Base-by-base conservation (phyloP, 1,140 invertebrate genomes). In the Tribolium castaneum region DNA sequence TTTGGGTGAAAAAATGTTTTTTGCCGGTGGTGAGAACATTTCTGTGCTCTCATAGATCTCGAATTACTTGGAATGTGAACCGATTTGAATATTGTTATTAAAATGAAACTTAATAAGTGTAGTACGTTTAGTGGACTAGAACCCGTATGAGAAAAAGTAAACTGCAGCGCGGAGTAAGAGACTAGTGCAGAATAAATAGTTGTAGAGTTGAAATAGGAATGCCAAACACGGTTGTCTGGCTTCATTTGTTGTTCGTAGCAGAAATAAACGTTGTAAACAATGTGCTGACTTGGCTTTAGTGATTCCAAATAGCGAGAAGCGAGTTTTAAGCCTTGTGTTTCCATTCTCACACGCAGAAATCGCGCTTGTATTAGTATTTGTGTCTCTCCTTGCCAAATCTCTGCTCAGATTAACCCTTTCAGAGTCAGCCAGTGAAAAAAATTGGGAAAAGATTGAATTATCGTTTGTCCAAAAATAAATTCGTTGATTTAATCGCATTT, bases 211-310 rank as follows among this genome's bases (percentile, higher is more conserved):
- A 66, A 66, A 66, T 66, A 66, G 59, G 49, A 78, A 78, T 75
- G 71, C 71, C 13, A 75, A 75, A 70, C 77, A 74, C 77, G 77
- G 54, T 70, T 74, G 76, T 74, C 77, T 75, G 71, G 59, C 70
- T 75, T 78, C 77, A 78, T 78, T 78, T 78, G 71, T 78, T 78
- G 54, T 78, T 78, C 19, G 14, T 75, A 52, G 77, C 49, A 52
- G 77, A 78, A 74, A 75, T 78, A 78, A 78, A 78, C 56, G 71
- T 78, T 73, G 77, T 78, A 78, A 78, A 78, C 77, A 78, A 73
- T 78, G 77, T 78, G 77, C 77, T 78, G 77, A 78, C 54, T 78
- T 25, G 56, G 51, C 56, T 66, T 75, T 75, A 54, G 13, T 54
- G 71, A 54, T 73, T 73, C 49, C 49, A 52, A 73, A 73, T 19